These are phyloP conservation scores for Lindbergichthys nudifrons DNA, from an alignment of 2,797 vertebrate genomes.

Conservation along the genomic window DNA sequence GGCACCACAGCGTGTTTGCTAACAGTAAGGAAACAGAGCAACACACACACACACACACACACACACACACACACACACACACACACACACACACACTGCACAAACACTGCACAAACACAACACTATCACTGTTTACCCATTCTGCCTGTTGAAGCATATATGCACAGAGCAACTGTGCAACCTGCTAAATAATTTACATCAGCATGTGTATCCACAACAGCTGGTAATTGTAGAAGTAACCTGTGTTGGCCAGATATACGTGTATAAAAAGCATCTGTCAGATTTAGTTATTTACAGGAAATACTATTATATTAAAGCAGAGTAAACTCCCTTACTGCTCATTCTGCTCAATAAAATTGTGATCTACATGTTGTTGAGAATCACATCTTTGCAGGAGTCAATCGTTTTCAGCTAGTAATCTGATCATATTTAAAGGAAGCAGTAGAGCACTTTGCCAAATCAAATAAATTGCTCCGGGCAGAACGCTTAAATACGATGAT, in stretches of 20 bases:
- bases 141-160: conserved; percentile 67
- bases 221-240: conserved; percentile 48
- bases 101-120: conserved; percentile 59
- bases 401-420: conserved; percentile 54
- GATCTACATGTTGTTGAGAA: neutral
- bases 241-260: conserved; percentile 12
- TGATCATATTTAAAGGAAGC: conserved; percentile 47
- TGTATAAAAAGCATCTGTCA: conserved; percentile 36
- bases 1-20: conserved; percentile 67
- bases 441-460: conserved; percentile 47
- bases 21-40: conserved; percentile 63
- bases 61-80: conserved; percentile 31
- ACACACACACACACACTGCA: conserved; percentile 24
- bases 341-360: conserved; percentile 17
- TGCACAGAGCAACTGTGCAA: conserved; percentile 72
- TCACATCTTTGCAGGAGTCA: conserved; percentile 49
- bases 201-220: conserved; percentile 50
- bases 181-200: conserved; percentile 65
- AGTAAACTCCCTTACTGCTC: neutral
- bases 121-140: conserved; percentile 77
- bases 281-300: conserved; percentile 23
- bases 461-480: conserved; percentile 33
- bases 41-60: conserved; percentile 44
- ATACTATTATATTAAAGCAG: conserved; percentile 15
- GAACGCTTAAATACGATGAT: conserved; percentile 22